These are phyloP conservation scores for Paramormyrops hopkinsi DNA, from an alignment of 2,797 vertebrate genomes.

Conservation along the genomic window DNA sequence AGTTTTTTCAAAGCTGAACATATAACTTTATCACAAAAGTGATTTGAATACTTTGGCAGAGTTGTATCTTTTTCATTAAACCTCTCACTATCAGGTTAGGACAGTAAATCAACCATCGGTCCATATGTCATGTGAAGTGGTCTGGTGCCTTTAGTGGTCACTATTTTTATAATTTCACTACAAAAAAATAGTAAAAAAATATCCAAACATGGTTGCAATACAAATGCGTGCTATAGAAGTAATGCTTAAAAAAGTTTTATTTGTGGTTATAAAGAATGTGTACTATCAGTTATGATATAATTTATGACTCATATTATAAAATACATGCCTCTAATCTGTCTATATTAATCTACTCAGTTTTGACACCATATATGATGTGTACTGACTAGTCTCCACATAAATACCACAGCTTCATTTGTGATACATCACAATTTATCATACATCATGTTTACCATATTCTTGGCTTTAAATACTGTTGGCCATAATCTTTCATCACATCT, in stretches of 20 bases:
- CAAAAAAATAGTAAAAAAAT: background rate
- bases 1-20: conserved; percentile 97
- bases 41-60: conserved; percentile 97
- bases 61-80: conserved; percentile 98
- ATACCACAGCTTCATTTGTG: background rate
- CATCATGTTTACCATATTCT: background rate
- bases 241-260: background rate
- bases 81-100: conserved; percentile 84
- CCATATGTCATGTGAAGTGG: conserved; percentile 1
- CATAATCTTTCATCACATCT: background rate
- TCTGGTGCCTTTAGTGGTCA: background rate
- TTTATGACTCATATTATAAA: background rate
- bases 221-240: background rate
- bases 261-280: background rate
- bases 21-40: conserved; percentile 99
- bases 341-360: background rate
- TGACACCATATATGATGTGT: background rate
- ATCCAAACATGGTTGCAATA: background rate
- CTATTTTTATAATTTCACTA: background rate
- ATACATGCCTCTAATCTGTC: background rate
- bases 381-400: background rate
- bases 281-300: background rate
- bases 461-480: background rate
- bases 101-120: conserved; percentile 80
- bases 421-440: conserved; percentile 1